A percentile compares a stretch with the other conserved stretches of the same genome.
phyloP scores from a whole-genome alignment of 30 jellyfish, hydroid and myxozoan species.

The Aurelia aurita complex sp. Pacific region DNA sequence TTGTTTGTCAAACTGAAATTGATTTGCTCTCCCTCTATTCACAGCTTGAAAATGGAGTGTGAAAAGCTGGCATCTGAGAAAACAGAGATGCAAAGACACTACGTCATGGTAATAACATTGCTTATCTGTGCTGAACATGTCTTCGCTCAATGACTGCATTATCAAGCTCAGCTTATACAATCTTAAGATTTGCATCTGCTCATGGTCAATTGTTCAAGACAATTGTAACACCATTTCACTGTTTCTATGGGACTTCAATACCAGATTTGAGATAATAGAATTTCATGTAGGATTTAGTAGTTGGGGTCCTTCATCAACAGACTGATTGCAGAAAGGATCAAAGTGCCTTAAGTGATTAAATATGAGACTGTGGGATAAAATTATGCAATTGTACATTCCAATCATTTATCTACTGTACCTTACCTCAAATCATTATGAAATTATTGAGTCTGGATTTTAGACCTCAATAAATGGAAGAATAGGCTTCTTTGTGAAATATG shows the following conservation, averaged over 20 bases:
- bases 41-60: slow-evolving; percentile 91
- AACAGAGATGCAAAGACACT: slow-evolving; percentile 99
- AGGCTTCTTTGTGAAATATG: too few relatives aligned
- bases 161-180: too few relatives aligned
- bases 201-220: not conserved
- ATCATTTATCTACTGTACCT: slow-evolving; percentile 4
- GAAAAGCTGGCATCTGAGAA: slow-evolving; percentile 98
- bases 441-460: too few relatives aligned
- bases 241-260: not conserved
- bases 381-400: slow-evolving; percentile 21
- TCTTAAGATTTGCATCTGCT: not conserved
- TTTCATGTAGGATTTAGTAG: slow-evolving; percentile 32
- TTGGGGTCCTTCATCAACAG: slow-evolving; percentile 6
- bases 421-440: not conserved
- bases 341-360: slow-evolving; percentile 1
- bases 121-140: not conserved
- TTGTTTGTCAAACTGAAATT: not conserved
- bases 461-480: too few relatives aligned
- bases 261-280: not conserved
- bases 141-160: not conserved
- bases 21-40: slow-evolving; percentile 7
- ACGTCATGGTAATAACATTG: slow-evolving; percentile 85
- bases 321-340: slow-evolving; percentile 13
- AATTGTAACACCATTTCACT: not conserved
- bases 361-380: not conserved